These are phyloP conservation scores for Eupithecia tripunctaria DNA, from an alignment of 2,888 invertebrate species.

Conservation along the genomic window DNA sequence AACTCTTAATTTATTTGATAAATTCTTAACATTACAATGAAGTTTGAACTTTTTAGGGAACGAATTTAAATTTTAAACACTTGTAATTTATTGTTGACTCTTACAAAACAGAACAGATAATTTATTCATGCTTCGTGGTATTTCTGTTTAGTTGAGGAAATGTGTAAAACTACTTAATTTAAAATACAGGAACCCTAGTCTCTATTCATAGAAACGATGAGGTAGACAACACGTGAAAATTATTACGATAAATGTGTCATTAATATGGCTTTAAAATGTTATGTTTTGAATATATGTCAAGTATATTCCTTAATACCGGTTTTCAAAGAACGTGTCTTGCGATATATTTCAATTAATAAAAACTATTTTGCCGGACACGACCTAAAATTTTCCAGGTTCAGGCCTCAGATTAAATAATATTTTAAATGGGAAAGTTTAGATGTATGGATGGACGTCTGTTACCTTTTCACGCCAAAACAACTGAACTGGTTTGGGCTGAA, in stretches of 20 bases:
- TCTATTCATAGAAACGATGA: conserved; percentile 4
- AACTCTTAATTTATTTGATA: not conserved
- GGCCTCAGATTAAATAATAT: not conserved
- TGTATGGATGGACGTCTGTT: no score
- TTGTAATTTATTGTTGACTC: not conserved
- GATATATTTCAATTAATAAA: not conserved
- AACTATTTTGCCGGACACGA: not conserved
- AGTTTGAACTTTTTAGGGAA: not conserved
- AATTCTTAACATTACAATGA: not conserved
- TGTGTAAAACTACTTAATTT: not conserved
- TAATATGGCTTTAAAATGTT: conserved; percentile 5
- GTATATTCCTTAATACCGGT: conserved; percentile 4
- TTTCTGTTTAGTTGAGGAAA: not conserved
- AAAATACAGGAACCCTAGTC: not conserved
- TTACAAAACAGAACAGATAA: not conserved
- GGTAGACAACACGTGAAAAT: not conserved
- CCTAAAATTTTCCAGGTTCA: not conserved
- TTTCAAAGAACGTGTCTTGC: not conserved
- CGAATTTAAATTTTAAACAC: not conserved
- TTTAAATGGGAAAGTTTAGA: no score
- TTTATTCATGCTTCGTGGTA: not conserved
- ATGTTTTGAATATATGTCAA: conserved; percentile 8
- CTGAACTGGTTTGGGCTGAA: no score
- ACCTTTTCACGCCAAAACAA: no score
- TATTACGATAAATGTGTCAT: conserved; percentile 4